Evolutionary conservation across 2,888 invertebrate genomes (phyloP).

Genomic region (Cephus pygmeus): DNA sequence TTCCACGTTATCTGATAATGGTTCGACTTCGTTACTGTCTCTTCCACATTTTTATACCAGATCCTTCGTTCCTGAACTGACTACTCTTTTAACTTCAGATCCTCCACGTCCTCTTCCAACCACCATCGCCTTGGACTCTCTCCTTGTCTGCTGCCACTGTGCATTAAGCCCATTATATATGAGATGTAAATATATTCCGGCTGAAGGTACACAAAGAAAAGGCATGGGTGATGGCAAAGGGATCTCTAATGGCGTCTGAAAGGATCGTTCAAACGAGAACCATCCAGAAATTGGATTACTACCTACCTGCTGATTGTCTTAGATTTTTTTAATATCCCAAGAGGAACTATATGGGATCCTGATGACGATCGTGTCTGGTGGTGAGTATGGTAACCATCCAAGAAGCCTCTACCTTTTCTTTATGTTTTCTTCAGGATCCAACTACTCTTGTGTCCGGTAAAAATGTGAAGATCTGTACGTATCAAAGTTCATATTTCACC

Average conservation of each 20-base stretch:
- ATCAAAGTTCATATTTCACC: not conserved
- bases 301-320: not conserved
- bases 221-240: not conserved
- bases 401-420: not conserved
- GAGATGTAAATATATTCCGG: constrained; percentile 11
- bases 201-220: constrained; percentile 6
- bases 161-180: constrained; percentile 7
- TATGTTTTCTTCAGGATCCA: not conserved
- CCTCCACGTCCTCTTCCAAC: not conserved
- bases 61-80: not conserved
- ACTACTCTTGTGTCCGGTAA: not conserved
- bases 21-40: not conserved
- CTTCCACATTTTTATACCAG: not conserved
- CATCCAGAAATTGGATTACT: not conserved
- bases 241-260: not conserved
- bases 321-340: not conserved
- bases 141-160: not conserved
- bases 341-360: not conserved
- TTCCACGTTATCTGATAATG: not conserved
- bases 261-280: not conserved
- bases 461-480: not conserved
- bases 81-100: not conserved
- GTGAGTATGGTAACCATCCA: not conserved
- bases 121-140: not conserved
- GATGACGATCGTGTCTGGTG: not conserved